These are phyloP conservation scores for Pseudomyrmex sp. DNA, from an alignment of 1,140 invertebrate genomes.

Conservation along the genomic window DNA sequence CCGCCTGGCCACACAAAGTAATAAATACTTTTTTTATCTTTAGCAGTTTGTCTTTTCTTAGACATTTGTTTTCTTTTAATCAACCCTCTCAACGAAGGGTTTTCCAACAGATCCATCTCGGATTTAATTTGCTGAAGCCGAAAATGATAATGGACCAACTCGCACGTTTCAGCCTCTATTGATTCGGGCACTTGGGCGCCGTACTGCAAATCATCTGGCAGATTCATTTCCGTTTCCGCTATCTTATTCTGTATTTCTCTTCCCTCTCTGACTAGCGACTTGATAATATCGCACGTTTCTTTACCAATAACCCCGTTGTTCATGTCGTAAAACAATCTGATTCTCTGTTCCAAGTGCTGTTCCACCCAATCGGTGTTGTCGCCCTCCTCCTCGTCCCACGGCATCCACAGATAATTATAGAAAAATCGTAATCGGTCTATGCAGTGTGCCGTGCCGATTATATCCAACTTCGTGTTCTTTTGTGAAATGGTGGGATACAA, in stretches of 20 bases:
- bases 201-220: conserved; percentile 82
- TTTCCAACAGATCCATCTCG: conserved; percentile 88
- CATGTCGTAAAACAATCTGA: conserved; percentile 87
- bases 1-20: conserved; percentile 85
- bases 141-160: conserved; percentile 86
- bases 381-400: conserved; percentile 88
- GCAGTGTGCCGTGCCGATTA: conserved; percentile 81
- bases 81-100: conserved; percentile 86
- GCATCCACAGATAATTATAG: conserved; percentile 87
- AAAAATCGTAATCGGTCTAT: conserved; percentile 86
- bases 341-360: conserved; percentile 86
- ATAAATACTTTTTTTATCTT: conserved; percentile 72
- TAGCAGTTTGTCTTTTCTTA: conserved; percentile 70
- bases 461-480: conserved; percentile 85
- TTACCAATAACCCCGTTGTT: conserved; percentile 84
- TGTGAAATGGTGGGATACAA: conserved; percentile 87
- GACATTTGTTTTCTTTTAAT: conserved; percentile 77
- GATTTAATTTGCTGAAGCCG: conserved; percentile 86
- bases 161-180: conserved; percentile 80
- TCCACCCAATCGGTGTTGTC: conserved; percentile 86
- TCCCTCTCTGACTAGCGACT: conserved; percentile 86
- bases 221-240: conserved; percentile 83
- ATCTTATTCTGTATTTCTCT: conserved; percentile 85
- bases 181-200: conserved; percentile 75
- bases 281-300: conserved; percentile 85